Evolutionary conservation across 2,113 vertebrate genomes (phyloP), one percentile per base, ranked within the genome.

Genomic region (Anguilla rostrata): DNA sequence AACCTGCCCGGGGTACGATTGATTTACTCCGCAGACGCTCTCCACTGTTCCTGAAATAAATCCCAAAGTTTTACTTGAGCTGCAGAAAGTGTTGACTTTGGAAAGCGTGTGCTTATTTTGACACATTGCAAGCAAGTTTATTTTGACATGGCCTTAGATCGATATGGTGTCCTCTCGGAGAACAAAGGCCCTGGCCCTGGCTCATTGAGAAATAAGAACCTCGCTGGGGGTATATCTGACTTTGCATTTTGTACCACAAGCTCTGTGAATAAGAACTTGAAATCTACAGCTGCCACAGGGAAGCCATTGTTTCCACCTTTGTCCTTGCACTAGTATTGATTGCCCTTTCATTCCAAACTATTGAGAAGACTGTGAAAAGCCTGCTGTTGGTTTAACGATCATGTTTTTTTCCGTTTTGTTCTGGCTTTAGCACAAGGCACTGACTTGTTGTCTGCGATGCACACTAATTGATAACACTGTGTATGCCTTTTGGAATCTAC

Each of bases 91-190:
- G 85, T 85, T 88, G 87, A 89, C 86, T 89, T 88, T 79, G 86
- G 88, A 89, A 89, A 89, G 81, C 66, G 43, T 66, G 75, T 71
- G 43, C 75, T 87, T 87, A 86, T 90, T 85, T 83, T 90, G 88
- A 87, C 56, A 86, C 89, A 89, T 91, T 89, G 88, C 89, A 84
- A 86, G 85, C 79, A 49, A 87, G 88, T 88, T 87, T 87, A 85
- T 60, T 88, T 78, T 88, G 89, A 88, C 84, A 86, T 85, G 82
- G 81, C 86, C 83, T 43, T 40, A 60, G 84, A 90, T 91, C 87
- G 60, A 89, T 89, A 85, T 29, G 2, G 39, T 60, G 86, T 89
- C 87, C 89, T 88, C 87, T 75, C 84, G 81, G 63, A 60, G 84
- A 82, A 83, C 84, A 81, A 84, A 85, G 82, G 46, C 49, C 71